Conservation (phyloP, 1,140 invertebrate species). For the Heliconius hewitsoni region DNA sequence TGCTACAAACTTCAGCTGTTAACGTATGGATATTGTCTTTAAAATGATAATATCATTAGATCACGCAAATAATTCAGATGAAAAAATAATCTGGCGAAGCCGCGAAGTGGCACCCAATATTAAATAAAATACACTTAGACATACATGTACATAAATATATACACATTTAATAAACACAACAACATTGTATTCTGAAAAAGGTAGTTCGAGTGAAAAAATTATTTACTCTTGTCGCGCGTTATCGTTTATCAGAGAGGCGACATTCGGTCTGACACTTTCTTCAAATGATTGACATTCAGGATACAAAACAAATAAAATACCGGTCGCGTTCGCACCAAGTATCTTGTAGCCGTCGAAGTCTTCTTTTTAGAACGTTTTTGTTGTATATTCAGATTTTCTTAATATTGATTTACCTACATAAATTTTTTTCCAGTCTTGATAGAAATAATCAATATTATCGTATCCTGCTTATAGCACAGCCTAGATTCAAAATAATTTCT, state of each 20-base stretch:
- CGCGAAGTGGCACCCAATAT: too few species aligned
- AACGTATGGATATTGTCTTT: too few species aligned
- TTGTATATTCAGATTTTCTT: neutral
- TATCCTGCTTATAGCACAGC: neutral
- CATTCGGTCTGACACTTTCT: constrained; percentile 4
- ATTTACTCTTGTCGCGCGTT: constrained; percentile 6
- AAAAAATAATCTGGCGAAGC: too few species aligned
- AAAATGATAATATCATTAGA: too few species aligned
- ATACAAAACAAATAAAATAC: neutral
- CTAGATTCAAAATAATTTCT: neutral
- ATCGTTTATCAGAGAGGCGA: constrained; percentile 11
- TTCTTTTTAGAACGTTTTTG: neutral
- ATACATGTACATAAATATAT: neutral
- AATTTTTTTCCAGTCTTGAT: neutral
- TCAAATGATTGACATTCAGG: constrained; percentile 9
- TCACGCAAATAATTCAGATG: too few species aligned
- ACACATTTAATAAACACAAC: neutral
- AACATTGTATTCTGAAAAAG: neutral
- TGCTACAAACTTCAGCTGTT: too few species aligned
- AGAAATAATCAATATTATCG: too few species aligned
- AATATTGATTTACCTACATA: neutral
- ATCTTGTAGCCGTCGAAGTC: neutral
- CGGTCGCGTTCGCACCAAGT: neutral
- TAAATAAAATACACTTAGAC: too few species aligned
- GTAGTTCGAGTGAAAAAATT: neutral